phyloP scores from a whole-genome alignment of 1,140 invertebrate species.

The Drosophila kikkawai region DNA sequence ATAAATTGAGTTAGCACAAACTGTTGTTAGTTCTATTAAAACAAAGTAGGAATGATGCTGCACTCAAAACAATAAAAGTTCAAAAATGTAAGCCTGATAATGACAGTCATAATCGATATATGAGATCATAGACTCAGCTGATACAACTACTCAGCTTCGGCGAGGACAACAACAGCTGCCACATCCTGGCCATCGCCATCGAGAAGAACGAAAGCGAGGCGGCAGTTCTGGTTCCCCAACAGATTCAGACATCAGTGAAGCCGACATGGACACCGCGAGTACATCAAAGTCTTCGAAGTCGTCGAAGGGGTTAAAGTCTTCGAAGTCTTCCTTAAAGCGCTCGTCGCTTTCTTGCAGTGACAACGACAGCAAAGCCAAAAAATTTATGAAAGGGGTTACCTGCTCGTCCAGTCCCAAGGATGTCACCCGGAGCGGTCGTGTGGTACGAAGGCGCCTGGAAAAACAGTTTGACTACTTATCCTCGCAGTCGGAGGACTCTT shows the following conservation, averaged over 20 bases:
- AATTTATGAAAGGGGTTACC: background rate
- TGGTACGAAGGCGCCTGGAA: slow-evolving; percentile 42
- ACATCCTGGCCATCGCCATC: too few relatives aligned
- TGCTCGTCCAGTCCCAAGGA: slow-evolving; percentile 10
- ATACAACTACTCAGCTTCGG: too few relatives aligned
- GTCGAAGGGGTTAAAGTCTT: too few relatives aligned
- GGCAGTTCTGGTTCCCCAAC: background rate
- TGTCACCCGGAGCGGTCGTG: slow-evolving; percentile 59
- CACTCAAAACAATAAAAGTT: background rate
- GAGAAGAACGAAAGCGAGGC: too few relatives aligned
- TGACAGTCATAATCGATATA: too few relatives aligned
- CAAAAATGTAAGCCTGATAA: background rate
- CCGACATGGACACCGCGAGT: background rate
- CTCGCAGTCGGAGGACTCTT: background rate
- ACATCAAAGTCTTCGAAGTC: background rate
- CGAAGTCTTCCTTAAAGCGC: background rate
- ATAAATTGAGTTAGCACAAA: background rate
- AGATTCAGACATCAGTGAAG: background rate
- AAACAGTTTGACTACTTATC: slow-evolving; percentile 61
- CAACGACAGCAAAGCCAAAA: background rate
- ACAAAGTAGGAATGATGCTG: background rate
- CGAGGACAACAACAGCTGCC: too few relatives aligned
- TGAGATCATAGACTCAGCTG: too few relatives aligned
- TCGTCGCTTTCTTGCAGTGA: background rate
- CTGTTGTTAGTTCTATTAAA: background rate